Conservation (phyloP, 2,888 invertebrate genomes). For the Dryobotodes eremita region DNA sequence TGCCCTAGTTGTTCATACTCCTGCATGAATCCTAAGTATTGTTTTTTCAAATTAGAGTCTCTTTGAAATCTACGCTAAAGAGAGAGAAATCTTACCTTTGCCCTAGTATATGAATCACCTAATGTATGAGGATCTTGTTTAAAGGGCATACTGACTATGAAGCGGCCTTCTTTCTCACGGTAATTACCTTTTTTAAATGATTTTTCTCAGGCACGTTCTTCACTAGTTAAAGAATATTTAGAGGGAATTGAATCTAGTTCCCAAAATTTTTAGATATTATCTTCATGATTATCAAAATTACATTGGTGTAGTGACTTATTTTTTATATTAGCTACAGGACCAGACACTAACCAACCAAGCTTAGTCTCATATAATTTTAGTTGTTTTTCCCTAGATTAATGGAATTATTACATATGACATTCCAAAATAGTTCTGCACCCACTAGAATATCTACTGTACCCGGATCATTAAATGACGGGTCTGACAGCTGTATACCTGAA, state of each 20-base stretch:
- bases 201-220: background rate
- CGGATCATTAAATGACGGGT: constrained; percentile 2
- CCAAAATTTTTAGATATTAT: constrained; percentile 1
- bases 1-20: background rate
- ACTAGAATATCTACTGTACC: background rate
- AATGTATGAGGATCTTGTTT: background rate
- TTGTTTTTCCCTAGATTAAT: background rate
- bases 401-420: constrained; percentile 5
- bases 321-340: background rate
- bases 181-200: background rate
- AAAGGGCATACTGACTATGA: background rate
- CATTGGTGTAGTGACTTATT: background rate
- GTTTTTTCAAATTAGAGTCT: background rate
- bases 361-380: constrained; percentile 1
- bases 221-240: background rate
- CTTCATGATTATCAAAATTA: constrained; percentile 1
- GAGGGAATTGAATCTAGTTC: background rate
- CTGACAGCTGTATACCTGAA: background rate
- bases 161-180: background rate
- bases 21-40: background rate
- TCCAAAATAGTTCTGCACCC: background rate
- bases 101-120: background rate
- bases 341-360: background rate
- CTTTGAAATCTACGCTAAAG: background rate
- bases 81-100: background rate